A percentile compares a stretch with the other conserved stretches of the same genome.
These are phyloP conservation scores for Hycleus phaleratus DNA, from an alignment of 1,140 invertebrate genomes.

Conservation along the genomic window DNA sequence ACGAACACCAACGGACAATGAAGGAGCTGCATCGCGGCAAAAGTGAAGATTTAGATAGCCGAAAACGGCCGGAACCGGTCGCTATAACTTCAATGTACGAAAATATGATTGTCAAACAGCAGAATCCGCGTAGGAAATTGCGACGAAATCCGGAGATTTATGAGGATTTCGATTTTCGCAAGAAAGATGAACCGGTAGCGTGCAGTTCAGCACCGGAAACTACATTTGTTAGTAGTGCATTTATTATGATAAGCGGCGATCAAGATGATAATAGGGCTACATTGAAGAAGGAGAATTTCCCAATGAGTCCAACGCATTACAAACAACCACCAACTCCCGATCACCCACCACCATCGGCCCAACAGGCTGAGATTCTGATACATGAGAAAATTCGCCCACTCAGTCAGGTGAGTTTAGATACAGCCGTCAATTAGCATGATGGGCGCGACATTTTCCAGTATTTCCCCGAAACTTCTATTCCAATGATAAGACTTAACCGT, in stretches of 20 bases:
- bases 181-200: constrained; percentile 35
- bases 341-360: constrained; percentile 87
- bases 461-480: background rate
- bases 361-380: constrained; percentile 81
- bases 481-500: background rate
- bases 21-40: constrained; percentile 42
- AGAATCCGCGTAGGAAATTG: constrained; percentile 63
- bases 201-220: constrained; percentile 39
- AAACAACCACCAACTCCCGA: constrained; percentile 88
- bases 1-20: constrained; percentile 13
- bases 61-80: constrained; percentile 51
- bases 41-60: constrained; percentile 46
- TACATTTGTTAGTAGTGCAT: constrained; percentile 51
- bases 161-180: constrained; percentile 52
- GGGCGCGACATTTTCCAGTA: constrained; percentile 10
- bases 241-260: constrained; percentile 42
- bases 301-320: constrained; percentile 78
- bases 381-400: constrained; percentile 82
- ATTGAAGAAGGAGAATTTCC: constrained; percentile 41
- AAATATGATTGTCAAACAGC: constrained; percentile 61
- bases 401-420: constrained; percentile 63
- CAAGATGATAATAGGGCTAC: constrained; percentile 14
- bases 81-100: constrained; percentile 66
- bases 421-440: constrained; percentile 7
- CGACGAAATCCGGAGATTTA: constrained; percentile 52